phyloP scores from a whole-genome alignment of 1,140 invertebrate genomes.

The Venustaconcha ellipsiformis region DNA sequence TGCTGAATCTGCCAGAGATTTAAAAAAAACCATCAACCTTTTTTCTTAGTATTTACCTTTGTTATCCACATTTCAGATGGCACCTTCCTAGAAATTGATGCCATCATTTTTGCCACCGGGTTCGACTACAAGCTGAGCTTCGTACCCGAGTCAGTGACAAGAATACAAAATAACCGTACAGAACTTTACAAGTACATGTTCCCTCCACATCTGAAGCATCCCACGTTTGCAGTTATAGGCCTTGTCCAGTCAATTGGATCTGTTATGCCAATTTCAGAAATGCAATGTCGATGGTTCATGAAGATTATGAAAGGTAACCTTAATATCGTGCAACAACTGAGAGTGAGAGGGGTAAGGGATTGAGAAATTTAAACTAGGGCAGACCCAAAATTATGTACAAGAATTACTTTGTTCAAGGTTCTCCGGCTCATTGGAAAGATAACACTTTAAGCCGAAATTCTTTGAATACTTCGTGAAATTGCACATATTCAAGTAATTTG shows the following conservation, averaged over 20 bases:
- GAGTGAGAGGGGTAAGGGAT: not conserved
- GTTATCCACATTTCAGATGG: constrained; percentile 1
- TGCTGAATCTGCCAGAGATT: no score
- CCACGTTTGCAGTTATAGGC: constrained; percentile 71
- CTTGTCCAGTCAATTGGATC: constrained; percentile 73
- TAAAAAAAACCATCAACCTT: no score
- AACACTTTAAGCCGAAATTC: no score
- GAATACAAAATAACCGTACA: constrained; percentile 63
- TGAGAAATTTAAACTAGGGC: not conserved
- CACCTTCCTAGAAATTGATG: constrained; percentile 54
- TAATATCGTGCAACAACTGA: not conserved
- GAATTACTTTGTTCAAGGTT: no score
- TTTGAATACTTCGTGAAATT: no score
- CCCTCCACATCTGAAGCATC: constrained; percentile 64
- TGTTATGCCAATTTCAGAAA: constrained; percentile 72
- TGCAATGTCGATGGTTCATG: constrained; percentile 70
- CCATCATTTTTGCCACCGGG: constrained; percentile 63
- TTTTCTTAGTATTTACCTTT: no score
- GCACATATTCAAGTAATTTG: no score
- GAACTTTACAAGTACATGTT: constrained; percentile 72
- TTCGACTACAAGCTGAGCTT: constrained; percentile 63
- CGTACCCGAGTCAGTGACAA: constrained; percentile 45
- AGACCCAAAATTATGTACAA: not conserved
- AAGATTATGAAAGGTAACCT: constrained; percentile 48
- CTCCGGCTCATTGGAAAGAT: no score